These are phyloP conservation scores for Argyra leucocephala DNA, from an alignment of 2,888 invertebrate genomes.

Conservation along the genomic window DNA sequence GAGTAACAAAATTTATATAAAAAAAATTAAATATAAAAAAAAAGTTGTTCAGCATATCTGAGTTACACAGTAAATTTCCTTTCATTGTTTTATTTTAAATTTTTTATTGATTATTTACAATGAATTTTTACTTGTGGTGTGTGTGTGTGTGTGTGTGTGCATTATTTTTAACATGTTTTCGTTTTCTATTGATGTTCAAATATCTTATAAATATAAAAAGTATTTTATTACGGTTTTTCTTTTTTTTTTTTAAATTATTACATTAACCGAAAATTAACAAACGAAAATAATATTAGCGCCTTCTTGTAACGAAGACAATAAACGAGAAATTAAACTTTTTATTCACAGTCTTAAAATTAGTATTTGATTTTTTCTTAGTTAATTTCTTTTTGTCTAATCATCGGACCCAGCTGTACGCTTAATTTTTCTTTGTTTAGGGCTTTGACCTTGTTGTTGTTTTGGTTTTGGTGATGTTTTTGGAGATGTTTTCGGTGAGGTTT, in stretches of 20 bases:
- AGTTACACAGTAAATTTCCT: neutral
- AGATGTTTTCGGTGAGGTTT: conserved; percentile 44
- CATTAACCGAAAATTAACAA: neutral
- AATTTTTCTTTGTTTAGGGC: conserved; percentile 67
- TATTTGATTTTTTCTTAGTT: too few relatives aligned
- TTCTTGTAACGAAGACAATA: conserved; percentile 7
- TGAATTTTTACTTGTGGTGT: too few relatives aligned
- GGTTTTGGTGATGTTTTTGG: conserved; percentile 47
- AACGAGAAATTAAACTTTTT: neutral
- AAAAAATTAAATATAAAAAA: conserved; percentile 1
- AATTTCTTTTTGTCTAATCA: conserved; percentile 45
- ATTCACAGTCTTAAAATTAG: conserved; percentile 9
- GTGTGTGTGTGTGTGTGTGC: too few relatives aligned
- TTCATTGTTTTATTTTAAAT: neutral
- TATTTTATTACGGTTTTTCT: neutral
- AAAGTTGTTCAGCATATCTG: neutral
- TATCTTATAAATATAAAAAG: neutral
- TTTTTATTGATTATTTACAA: neutral
- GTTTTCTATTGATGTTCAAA: neutral
- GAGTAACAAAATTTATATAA: neutral
- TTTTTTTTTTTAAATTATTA: neutral
- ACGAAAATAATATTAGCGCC: neutral
- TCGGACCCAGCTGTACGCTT: conserved; percentile 65
- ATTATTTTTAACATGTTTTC: neutral
- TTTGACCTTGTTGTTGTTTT: conserved; percentile 52